Percentiles rank a stretch among this genome's conserved stretches.
Conservation (phyloP, 2,113 vertebrate species). For the Ptyas mucosa region DNA sequence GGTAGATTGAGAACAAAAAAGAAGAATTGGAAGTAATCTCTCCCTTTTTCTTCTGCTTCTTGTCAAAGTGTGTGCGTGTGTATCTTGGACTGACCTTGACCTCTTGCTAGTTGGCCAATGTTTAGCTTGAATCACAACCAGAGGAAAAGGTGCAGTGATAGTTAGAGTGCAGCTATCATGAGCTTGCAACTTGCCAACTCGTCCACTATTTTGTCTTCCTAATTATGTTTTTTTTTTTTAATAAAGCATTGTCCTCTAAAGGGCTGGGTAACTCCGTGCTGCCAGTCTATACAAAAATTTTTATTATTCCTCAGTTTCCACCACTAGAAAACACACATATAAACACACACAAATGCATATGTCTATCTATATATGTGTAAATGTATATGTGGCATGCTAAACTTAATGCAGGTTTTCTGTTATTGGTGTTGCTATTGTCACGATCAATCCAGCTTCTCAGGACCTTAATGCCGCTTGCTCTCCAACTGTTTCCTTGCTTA, state of each 20-base stretch:
- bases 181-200: background rate
- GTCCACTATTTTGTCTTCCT: background rate
- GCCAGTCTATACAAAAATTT: constrained; percentile 33
- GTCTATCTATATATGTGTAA: background rate
- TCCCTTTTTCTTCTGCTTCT: background rate
- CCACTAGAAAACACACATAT: constrained; percentile 12
- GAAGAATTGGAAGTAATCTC: accelerated
- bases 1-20: background rate
- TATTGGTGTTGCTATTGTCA: accelerated
- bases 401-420: accelerated
- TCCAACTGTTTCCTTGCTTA: accelerated
- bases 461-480: accelerated
- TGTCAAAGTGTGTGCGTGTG: accelerated
- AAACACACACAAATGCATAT: background rate
- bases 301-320: constrained; percentile 37
- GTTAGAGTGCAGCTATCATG: background rate
- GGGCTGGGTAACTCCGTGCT: background rate
- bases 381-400: background rate
- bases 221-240: background rate
- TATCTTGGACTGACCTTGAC: accelerated
- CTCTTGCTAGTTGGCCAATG: background rate
- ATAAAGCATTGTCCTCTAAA: background rate
- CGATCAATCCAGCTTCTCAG: background rate
- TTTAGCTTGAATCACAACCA: accelerated
- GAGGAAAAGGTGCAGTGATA: accelerated